Evolutionary conservation across 2,888 invertebrate genomes (phyloP), one percentile per base, ranked within the genome.

Genomic region (Agriopis leucophaearia): DNA sequence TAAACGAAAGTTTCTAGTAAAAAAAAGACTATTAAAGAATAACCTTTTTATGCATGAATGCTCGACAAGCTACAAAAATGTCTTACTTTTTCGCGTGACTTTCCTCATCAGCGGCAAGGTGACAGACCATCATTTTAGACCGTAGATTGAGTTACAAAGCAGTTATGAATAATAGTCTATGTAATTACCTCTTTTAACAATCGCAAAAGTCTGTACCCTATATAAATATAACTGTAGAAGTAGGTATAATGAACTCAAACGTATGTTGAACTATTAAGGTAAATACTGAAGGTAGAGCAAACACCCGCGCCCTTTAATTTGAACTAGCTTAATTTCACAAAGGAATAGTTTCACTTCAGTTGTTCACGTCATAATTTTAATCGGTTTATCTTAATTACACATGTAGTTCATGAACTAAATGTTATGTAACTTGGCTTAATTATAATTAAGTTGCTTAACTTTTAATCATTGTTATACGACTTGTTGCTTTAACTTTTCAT

Each of bases 331-430:
- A 69, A 69, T 52, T 59, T 45, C 48, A 72, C 72, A 74, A 74
- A 74, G 74, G 72, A 70, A 72, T 74, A 71, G 71, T 74, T 74
- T 50, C 45, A 65, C 57, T 58, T 64, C 45, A 65, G 59, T 58
- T 64, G 64, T 65, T 74, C 69, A 63, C 66, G 55, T 71, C 62
- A 71, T 71, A 70, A 72, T 71, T 74, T 64, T 70, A 74, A 72
- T 74, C 68, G 57, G 70, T 68, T 69, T 71, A 69, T 72, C 72
- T 70, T 72, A 71, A 74, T 70, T 74, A 72, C 62, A 64, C 55
- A 59, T 63, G 65, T 67, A 64, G 65, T 67, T 71, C 54, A 74
- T 70, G 55, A 71, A 57, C 52, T 69, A 58, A 50, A 59, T 59
- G 36, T 47, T 61, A 58, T 42, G 36, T 63, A 54, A 67, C 61